Conservation (phyloP, 1,140 invertebrate genomes). For the Oreohelix idahoensis region DNA sequence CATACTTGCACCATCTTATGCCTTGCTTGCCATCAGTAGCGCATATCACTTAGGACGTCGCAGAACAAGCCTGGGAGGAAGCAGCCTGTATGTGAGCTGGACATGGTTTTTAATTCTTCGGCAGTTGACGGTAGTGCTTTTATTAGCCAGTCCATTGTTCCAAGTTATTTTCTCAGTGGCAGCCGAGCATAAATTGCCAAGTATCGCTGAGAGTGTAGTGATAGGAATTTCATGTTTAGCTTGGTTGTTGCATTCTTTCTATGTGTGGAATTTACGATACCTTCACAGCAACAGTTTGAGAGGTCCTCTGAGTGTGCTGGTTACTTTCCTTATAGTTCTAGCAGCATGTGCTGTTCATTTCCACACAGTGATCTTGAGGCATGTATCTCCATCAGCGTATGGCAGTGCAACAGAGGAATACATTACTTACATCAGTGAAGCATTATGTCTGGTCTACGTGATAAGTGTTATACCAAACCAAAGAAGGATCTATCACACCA, state of each 20-base stretch:
- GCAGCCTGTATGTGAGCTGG: constrained; percentile 76
- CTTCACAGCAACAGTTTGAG: constrained; percentile 78
- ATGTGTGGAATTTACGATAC: constrained; percentile 79
- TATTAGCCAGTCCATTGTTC: constrained; percentile 78
- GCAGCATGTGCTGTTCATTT: constrained; percentile 75
- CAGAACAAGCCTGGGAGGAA: constrained; percentile 76
- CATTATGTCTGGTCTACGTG: constrained; percentile 63
- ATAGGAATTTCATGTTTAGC: constrained; percentile 80
- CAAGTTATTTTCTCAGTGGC: constrained; percentile 80
- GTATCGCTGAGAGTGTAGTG: constrained; percentile 81
- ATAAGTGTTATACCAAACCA: constrained; percentile 63
- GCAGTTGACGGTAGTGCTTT: constrained; percentile 63
- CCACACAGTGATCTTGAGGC: constrained; percentile 60
- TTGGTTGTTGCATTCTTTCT: constrained; percentile 86
- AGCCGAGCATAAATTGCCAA: constrained; percentile 70
- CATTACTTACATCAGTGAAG: constrained; percentile 54
- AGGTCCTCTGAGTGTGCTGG: constrained; percentile 80
- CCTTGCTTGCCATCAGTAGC: constrained; percentile 81
- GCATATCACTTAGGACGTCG: constrained; percentile 81
- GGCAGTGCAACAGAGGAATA: constrained; percentile 75
- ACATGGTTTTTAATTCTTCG: constrained; percentile 58
- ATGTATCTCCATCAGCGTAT: constrained; percentile 60
- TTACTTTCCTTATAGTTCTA: constrained; percentile 80
- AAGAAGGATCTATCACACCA: constrained; percentile 52
- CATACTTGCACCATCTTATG: constrained; percentile 77